Evolutionary conservation across 2,797 vertebrate species (phyloP), one percentile per base, ranked within the genome.

Genomic region (Gouania willdenowi): DNA sequence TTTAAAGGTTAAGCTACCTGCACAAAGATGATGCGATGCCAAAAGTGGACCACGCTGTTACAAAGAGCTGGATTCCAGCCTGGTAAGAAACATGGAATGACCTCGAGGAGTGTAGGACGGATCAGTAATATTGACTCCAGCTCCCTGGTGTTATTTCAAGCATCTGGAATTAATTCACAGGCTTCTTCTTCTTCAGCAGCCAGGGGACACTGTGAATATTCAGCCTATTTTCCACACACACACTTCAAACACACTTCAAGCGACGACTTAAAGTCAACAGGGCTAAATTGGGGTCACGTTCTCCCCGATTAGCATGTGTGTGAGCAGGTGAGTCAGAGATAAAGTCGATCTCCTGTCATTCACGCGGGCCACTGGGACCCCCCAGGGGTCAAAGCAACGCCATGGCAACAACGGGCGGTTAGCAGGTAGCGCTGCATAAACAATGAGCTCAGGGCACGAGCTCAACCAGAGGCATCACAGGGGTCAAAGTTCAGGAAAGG

Each of bases 371-470:
- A 36, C 57, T 48, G 50, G 66, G 69, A 54, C 69, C 71, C 62
- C 49, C 67, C 52, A 50, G 50, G 29, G 54, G 52, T 40, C 11
- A 0, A n/a, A 5, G 37, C 23, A 36, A 49, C 4, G 9, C 63
- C 66, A 64, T 77, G 41, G 73, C 68, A 77, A 81, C 75, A 65
- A 70, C 37, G 51, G 53, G 65, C 69, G 49, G 74, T 76, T 71
- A 49, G 66, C 66, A 64, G 66, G 70, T 75, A 78, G 69, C 53
- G 25, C 35, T 45, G 60, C 45, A 71, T 67, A 34, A 5, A 43
- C 31, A 55, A 79, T 63, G 60, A 77, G 38, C 44, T 52, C 12
- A 1, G 53, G 37, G 64, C n/a, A 38, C 8, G 11, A 11, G 10
- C 8, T 7, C 8, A 58, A 58, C 43, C 16, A 48, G 35, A 49